Percentiles rank a stretch among this genome's conserved stretches.
phyloP scores from a whole-genome alignment of 64 coral and sea anemone species.

The Astreopora myriophthalma region DNA sequence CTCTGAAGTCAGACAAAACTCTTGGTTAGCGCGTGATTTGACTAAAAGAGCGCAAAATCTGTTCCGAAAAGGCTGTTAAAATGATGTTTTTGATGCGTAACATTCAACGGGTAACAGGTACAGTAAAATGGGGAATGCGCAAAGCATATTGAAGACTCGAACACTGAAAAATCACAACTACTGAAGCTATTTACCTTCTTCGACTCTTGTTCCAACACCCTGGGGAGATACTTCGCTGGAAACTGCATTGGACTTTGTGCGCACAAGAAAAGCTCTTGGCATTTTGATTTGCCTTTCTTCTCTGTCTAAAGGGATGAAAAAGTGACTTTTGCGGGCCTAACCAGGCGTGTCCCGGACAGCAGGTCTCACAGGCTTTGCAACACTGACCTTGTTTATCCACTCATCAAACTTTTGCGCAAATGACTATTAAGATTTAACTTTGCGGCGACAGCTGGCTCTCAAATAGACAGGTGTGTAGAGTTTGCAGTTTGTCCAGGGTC shows the following conservation, averaged over 20 bases:
- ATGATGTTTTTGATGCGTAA: constrained; percentile 16
- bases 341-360: background rate
- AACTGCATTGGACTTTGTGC: constrained; percentile 19
- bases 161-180: constrained; percentile 40
- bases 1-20: background rate
- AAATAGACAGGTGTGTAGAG: background rate
- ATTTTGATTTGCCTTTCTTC: constrained; percentile 22
- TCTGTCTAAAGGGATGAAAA: background rate
- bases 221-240: constrained; percentile 27
- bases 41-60: background rate
- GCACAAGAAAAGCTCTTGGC: constrained; percentile 53
- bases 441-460: background rate
- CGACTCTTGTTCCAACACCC: constrained; percentile 5
- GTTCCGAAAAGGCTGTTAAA: background rate
- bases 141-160: background rate
- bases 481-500: constrained; percentile 24
- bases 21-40: background rate
- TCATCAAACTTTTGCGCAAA: background rate
- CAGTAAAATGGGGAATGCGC: background rate
- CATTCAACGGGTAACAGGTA: constrained; percentile 4
- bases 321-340: background rate
- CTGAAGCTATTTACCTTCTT: constrained; percentile 39
- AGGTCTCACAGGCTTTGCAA: background rate
- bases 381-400: background rate
- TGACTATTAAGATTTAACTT: constrained; percentile 2